Conservation (phyloP, 2,888 invertebrate species). For the Tetranychus piercei region DNA sequence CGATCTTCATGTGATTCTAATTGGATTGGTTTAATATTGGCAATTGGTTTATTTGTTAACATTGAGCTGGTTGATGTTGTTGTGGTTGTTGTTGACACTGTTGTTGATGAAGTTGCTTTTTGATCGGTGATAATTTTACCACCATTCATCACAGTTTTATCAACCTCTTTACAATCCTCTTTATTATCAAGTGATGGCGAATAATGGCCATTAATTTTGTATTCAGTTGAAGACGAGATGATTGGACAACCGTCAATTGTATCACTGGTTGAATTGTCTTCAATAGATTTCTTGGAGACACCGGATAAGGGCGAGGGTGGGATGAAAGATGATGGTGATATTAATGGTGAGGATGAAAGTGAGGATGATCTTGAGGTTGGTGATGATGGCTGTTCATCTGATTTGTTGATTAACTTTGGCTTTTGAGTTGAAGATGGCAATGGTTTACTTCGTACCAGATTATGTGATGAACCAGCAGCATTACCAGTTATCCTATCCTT, state of each 20-base stretch:
- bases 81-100: not conserved
- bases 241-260: not conserved
- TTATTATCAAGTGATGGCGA: not conserved
- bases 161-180: not conserved
- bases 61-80: not conserved
- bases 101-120: constrained; percentile 8
- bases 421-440: not conserved
- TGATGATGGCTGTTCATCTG: not conserved
- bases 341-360: not conserved
- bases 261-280: not conserved
- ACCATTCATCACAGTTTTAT: not conserved
- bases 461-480: not conserved
- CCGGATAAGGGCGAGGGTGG: not conserved
- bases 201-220: not conserved
- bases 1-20: constrained; percentile 3
- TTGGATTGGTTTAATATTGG: constrained; percentile 14
- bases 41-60: constrained; percentile 10
- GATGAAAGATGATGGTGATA: not conserved
- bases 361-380: not conserved
- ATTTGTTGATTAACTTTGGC: not conserved
- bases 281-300: not conserved
- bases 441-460: not conserved
- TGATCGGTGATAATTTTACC: not conserved
- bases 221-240: not conserved
- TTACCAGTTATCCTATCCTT: not conserved